Conservation (phyloP, 2,888 invertebrate genomes). For the Capitulum mitella region DNA sequence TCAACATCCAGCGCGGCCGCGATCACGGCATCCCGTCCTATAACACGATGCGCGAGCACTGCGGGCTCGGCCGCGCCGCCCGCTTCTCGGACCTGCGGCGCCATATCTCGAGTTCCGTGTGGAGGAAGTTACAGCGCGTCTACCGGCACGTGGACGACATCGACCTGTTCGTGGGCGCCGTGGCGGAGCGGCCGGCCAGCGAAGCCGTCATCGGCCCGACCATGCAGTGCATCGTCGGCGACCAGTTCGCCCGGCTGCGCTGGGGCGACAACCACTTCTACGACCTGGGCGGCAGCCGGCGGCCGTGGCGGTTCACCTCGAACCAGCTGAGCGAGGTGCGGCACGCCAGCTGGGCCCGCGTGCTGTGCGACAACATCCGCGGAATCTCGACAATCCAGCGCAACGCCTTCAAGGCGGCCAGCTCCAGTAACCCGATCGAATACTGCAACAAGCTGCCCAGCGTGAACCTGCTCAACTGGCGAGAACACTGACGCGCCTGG, state of each 20-base stretch:
- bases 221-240: not conserved
- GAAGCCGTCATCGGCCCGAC: not conserved
- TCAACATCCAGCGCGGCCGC: not conserved
- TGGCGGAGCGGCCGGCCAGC: not conserved
- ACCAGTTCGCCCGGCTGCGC: not conserved
- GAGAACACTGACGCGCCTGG: no score
- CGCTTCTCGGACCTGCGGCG: not conserved
- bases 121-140: not conserved
- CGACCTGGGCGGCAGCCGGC: constrained; percentile 39
- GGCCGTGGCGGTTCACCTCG: constrained; percentile 46
- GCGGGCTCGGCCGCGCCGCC: not conserved
- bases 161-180: not conserved
- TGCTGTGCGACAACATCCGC: constrained; percentile 60
- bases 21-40: not conserved
- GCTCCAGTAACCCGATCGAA: not conserved
- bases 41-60: not conserved
- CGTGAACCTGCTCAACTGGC: no score
- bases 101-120: constrained; percentile 26
- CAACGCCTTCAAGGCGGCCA: not conserved
- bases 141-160: not conserved
- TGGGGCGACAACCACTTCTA: not conserved
- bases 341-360: constrained; percentile 55
- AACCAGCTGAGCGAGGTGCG: constrained; percentile 56
- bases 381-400: not conserved
- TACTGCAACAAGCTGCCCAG: not conserved